Evolutionary conservation across 2,113 vertebrate genomes (phyloP), one percentile per base, ranked within the genome.

Genomic region (Hipposideros armiger): DNA sequence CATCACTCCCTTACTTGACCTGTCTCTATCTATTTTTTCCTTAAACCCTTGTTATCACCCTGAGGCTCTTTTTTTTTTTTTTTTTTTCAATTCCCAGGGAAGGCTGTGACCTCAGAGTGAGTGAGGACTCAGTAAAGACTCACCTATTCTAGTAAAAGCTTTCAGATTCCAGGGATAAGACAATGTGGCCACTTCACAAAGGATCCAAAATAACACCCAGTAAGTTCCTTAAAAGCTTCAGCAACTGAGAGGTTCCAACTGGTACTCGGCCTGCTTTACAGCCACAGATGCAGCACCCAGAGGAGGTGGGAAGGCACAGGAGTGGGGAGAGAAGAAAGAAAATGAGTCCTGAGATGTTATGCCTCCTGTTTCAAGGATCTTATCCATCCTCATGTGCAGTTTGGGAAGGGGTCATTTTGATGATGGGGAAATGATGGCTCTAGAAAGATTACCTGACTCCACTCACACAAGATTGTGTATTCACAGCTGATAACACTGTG

Each of bases 241-340:
- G 54, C 92, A 77, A 3, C 42, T 4, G 50, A 70, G 80, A 77
- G 87, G 82, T 66, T 90, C 95, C 94, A 78, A 87, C 74, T 86
- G 92, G 86, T 26, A 28, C 94, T 95, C 56, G 32, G 45, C 91
- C 88, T 97, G 76, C 96, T 95, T 98, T 52, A 77, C 11, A 96
- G 93, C 97, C 93, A 94, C 24, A 9, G 36, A 17, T 26, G 15
- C 5, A 54, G 40, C 64, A 3, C 28, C 2, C 16, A 15, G 26
- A 11, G 32, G 52, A 62, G 13, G 28, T 32, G 36, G 85, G 36
- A 22, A 70, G 36, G 36, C 1, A 7, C 47, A 40, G 19, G 62
- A 81, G 22, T 32, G 30, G 30, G 73, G 91, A 69, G 30, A 45
- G 6, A n/a, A 56, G 22, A 58, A 56, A 54, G 22, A 30, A 50